Evolutionary conservation across 2,797 vertebrate genomes (phyloP).

Genomic region (Euphonia xanthogaster): DNA sequence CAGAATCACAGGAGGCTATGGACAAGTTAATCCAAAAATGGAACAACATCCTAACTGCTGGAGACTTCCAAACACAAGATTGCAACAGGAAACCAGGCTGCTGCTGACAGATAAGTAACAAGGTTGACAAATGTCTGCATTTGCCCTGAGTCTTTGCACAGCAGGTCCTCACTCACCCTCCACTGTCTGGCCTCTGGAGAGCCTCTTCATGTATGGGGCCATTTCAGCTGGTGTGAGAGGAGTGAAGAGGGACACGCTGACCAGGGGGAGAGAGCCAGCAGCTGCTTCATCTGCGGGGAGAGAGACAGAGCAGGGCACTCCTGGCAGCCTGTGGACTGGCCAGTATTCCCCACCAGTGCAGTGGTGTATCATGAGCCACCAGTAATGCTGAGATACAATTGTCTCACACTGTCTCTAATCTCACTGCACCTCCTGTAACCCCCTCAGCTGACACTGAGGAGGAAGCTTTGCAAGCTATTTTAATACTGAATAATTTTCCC

Average conservation of each 20-base stretch:
- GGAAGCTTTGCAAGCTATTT: neutral
- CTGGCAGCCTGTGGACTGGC: neutral
- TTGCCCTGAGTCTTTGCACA: neutral
- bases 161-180: constrained; percentile 82
- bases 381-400: neutral
- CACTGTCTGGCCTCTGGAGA: constrained; percentile 89
- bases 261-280: constrained; percentile 87
- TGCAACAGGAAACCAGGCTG: neutral
- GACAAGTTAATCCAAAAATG: neutral
- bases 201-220: constrained; percentile 91
- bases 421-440: neutral
- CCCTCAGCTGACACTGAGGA: neutral
- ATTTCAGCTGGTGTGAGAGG: constrained; percentile 88
- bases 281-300: constrained; percentile 79
- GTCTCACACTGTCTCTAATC: neutral
- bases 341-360: neutral
- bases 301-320: neutral
- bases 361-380: neutral
- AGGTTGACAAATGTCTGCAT: neutral
- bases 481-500: neutral
- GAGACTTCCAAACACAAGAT: neutral
- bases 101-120: neutral
- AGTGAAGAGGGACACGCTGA: constrained; percentile 88
- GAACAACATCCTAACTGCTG: neutral
- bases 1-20: neutral